Evolutionary conservation across 1,140 invertebrate species (phyloP).

Genomic region (Teleopsis dalmanni): DNA sequence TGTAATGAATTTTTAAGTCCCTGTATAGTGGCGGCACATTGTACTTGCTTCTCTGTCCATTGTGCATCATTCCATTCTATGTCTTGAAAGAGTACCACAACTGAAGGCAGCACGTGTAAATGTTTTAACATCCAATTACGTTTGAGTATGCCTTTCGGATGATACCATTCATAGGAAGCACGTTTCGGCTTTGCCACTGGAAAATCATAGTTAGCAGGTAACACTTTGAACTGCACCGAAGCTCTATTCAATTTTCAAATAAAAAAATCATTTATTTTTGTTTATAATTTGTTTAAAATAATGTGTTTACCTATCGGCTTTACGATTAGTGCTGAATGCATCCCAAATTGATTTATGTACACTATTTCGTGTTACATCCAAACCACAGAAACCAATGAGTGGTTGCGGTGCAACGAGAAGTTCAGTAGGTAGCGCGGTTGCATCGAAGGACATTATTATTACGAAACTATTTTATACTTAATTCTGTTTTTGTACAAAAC

Average conservation of each 20-base stretch:
- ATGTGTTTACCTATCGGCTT: conserved; percentile 52
- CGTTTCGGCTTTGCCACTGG: conserved; percentile 84
- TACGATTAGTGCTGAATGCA: conserved; percentile 73
- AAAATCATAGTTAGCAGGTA: conserved; percentile 74
- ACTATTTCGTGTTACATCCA: conserved; percentile 77
- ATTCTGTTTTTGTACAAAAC: neutral
- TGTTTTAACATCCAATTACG: conserved; percentile 95
- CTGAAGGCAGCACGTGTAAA: conserved; percentile 78
- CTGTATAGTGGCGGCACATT: conserved; percentile 86
- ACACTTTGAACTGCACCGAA: conserved; percentile 77
- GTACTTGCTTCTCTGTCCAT: conserved; percentile 90
- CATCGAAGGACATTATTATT: conserved; percentile 41
- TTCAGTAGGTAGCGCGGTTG: conserved; percentile 64
- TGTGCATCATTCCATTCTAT: conserved; percentile 92
- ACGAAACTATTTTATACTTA: neutral
- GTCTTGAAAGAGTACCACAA: conserved; percentile 92
- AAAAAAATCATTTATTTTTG: neutral
- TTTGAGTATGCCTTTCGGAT: conserved; percentile 93
- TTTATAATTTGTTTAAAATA: neutral
- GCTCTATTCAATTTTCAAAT: conserved; percentile 46
- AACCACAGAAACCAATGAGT: conserved; percentile 74
- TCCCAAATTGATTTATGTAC: conserved; percentile 89
- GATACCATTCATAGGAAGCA: conserved; percentile 90
- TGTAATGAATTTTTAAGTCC: conserved; percentile 55
- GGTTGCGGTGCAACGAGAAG: conserved; percentile 72